Evolutionary conservation across 2,888 invertebrate species (phyloP).

Genomic region (Malthinus seriepunctatus): DNA sequence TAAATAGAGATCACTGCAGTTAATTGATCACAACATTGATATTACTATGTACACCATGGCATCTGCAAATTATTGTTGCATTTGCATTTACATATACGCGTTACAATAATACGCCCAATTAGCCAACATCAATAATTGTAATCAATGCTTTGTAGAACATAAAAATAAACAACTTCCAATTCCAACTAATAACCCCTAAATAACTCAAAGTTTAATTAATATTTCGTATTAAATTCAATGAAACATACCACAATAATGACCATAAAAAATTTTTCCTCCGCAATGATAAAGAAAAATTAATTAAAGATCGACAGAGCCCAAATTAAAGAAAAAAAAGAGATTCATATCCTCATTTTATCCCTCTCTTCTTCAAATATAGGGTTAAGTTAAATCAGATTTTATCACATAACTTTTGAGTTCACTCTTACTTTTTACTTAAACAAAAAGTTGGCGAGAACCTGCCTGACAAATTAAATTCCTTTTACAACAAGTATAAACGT

Average conservation of each 20-base stretch:
- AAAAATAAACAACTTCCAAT: too few relatives aligned
- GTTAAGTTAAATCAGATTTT: slow-evolving; percentile 11
- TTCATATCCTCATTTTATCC: too few relatives aligned
- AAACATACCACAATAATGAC: too few relatives aligned
- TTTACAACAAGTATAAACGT: slow-evolving; percentile 13
- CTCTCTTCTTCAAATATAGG: too few relatives aligned
- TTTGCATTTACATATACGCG: slow-evolving; percentile 6
- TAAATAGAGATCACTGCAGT: neutral
- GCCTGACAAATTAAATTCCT: slow-evolving; percentile 25
- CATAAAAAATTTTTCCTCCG: too few relatives aligned
- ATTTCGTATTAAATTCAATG: too few relatives aligned
- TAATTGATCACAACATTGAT: neutral
- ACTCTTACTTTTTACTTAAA: slow-evolving; percentile 11
- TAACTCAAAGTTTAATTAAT: too few relatives aligned
- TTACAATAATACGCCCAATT: neutral
- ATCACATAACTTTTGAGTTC: slow-evolving; percentile 18
- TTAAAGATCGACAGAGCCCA: too few relatives aligned
- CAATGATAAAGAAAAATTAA: too few relatives aligned
- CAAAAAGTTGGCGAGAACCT: slow-evolving; percentile 8
- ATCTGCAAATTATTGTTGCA: slow-evolving; percentile 4
- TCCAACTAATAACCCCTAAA: too few relatives aligned
- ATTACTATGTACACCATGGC: neutral
- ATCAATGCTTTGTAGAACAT: too few relatives aligned
- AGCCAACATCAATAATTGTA: neutral
- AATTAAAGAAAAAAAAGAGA: too few relatives aligned